Percentiles rank a stretch among this genome's conserved stretches.
These are phyloP conservation scores for Oscheius sp. DNA, from an alignment of 2,888 invertebrate genomes.

Conservation along the genomic window DNA sequence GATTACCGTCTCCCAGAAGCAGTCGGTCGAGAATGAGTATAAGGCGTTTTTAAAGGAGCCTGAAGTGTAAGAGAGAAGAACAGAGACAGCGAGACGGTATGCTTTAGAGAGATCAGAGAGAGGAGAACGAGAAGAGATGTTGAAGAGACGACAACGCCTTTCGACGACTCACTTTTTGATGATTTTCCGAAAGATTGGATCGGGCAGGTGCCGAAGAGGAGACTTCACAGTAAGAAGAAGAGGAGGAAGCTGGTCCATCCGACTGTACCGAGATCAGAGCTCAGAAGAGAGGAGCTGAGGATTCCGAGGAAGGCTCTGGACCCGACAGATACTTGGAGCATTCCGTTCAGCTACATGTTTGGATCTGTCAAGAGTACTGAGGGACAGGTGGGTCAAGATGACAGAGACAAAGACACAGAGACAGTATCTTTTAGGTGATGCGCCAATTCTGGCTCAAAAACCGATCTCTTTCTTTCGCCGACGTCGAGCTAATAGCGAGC, in stretches of 20 bases:
- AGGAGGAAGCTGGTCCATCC: constrained; percentile 28
- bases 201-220: constrained; percentile 22
- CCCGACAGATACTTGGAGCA: constrained; percentile 66
- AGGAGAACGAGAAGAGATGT: constrained; percentile 3
- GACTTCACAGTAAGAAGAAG: constrained; percentile 39
- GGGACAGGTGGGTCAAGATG: constrained; percentile 58
- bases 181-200: constrained; percentile 39
- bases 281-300: constrained; percentile 46
- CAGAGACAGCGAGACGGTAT: background rate
- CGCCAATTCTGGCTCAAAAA: constrained; percentile 72
- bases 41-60: constrained; percentile 26
- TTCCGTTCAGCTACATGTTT: constrained; percentile 70
- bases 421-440: constrained; percentile 47
- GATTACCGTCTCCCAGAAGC: constrained; percentile 49
- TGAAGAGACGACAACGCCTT: constrained; percentile 39
- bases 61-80: background rate
- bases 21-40: constrained; percentile 27
- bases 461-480: constrained; percentile 66
- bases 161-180: constrained; percentile 56
- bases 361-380: constrained; percentile 64
- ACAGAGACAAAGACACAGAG: background rate
- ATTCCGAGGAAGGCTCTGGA: constrained; percentile 45
- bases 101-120: background rate
- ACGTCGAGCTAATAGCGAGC: constrained; percentile 63
- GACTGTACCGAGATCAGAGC: constrained; percentile 10